Conservation (phyloP, 2,888 invertebrate species). For the Cerceris ruficornis region DNA sequence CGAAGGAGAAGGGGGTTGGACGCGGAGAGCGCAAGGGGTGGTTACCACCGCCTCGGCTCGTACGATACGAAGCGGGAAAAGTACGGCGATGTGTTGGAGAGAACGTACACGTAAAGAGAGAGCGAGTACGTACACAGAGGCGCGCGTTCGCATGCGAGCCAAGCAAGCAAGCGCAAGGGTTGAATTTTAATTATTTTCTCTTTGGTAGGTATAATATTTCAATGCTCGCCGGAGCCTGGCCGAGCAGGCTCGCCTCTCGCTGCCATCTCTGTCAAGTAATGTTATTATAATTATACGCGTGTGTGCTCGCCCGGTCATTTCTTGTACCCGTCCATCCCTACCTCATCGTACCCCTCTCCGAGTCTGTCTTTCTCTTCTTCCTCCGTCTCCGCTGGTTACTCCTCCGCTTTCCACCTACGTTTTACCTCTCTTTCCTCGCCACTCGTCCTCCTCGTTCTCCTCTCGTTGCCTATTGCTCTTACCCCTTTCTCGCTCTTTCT, state of each 20-base stretch:
- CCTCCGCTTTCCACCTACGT: slow-evolving; percentile 1
- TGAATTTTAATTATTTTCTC: slow-evolving; percentile 82
- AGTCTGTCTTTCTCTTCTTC: slow-evolving; percentile 59
- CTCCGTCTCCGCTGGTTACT: slow-evolving; percentile 41
- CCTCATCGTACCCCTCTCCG: slow-evolving; percentile 49
- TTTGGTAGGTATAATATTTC: slow-evolving; percentile 82
- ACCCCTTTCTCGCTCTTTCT: slow-evolving; percentile 35
- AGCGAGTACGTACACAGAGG: slow-evolving; percentile 14
- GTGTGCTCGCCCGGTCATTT: slow-evolving; percentile 77
- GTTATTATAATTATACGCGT: slow-evolving; percentile 81
- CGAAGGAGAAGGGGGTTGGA: slow-evolving; percentile 52
- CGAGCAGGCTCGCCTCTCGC: slow-evolving; percentile 75
- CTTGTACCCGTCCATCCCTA: slow-evolving; percentile 72
- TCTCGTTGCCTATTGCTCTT: slow-evolving; percentile 30
- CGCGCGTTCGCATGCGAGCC: slow-evolving; percentile 64
- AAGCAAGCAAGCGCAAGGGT: slow-evolving; percentile 79
- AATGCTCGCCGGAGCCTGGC: slow-evolving; percentile 78
- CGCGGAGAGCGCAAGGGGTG: slow-evolving; percentile 37
- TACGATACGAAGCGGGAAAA: slow-evolving; percentile 48
- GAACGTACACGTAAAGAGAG: background rate
- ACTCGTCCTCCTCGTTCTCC: slow-evolving; percentile 50
- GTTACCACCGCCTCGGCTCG: slow-evolving; percentile 38
- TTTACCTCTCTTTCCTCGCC: slow-evolving; percentile 36
- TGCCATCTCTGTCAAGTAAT: slow-evolving; percentile 81
- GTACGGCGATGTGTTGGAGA: slow-evolving; percentile 42